Conservation (phyloP, 2,888 invertebrate species). For the Meloe dianella region DNA sequence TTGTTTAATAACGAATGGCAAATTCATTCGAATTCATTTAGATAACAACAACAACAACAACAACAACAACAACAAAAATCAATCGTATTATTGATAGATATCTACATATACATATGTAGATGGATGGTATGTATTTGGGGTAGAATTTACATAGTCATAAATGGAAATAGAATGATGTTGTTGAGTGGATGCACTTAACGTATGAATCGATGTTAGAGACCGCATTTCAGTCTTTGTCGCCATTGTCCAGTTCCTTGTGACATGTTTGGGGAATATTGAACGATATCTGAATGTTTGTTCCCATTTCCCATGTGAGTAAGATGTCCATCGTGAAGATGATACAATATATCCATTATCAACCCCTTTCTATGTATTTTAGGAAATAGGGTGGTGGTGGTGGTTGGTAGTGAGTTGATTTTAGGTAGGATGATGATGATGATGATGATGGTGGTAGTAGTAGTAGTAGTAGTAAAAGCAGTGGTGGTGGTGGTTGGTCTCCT, state of each 20-base stretch:
- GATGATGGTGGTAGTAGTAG: too few species aligned
- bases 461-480: slow-evolving; percentile 13
- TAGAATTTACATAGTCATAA: slow-evolving; percentile 3
- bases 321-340: slow-evolving; percentile 55
- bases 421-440: slow-evolving; percentile 19
- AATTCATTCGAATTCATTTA: too few species aligned
- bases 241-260: slow-evolving; percentile 14
- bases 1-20: slow-evolving; percentile 29
- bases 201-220: slow-evolving; percentile 2
- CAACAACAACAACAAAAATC: neutral
- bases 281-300: slow-evolving; percentile 27
- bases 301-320: slow-evolving; percentile 37
- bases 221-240: slow-evolving; percentile 8
- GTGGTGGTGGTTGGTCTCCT: too few species aligned
- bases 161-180: neutral
- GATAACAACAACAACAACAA: too few species aligned
- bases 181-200: slow-evolving; percentile 8
- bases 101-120: neutral
- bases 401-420: slow-evolving; percentile 36
- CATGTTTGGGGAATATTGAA: slow-evolving; percentile 30
- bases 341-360: slow-evolving; percentile 58
- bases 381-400: slow-evolving; percentile 24
- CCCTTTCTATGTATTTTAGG: slow-evolving; percentile 42
- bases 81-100: neutral
- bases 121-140: neutral